Conservation (phyloP, 2,113 vertebrate genomes). For the Syngnathus scovelli region DNA sequence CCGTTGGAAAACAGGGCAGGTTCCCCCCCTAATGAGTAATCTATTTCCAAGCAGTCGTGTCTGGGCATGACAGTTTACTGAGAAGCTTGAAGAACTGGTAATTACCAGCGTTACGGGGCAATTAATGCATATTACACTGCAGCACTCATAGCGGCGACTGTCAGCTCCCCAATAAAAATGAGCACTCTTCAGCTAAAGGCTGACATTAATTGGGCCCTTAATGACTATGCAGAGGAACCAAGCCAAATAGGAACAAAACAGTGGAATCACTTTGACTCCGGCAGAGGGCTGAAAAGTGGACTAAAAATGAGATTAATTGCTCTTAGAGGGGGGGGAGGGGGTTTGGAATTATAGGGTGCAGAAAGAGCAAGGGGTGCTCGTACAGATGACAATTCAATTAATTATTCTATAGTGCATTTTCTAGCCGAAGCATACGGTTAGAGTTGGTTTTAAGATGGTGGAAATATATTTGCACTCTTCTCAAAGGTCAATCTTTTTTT, state of each 20-base stretch:
- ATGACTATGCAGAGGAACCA: constrained; percentile 99
- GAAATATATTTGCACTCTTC: too few species aligned
- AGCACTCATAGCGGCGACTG: constrained; percentile 99
- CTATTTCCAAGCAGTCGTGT: constrained; percentile 99
- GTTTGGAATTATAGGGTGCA: constrained; percentile 99
- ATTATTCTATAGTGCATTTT: constrained; percentile 73
- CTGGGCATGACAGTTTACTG: constrained; percentile 99
- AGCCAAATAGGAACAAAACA: constrained; percentile 99
- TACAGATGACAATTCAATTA: constrained; percentile 94
- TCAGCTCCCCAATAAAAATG: constrained; percentile 99
- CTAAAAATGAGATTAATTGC: constrained; percentile 99
- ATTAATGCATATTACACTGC: constrained; percentile 99
- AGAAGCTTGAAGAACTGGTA: constrained; percentile 99
- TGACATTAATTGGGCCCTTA: constrained; percentile 99
- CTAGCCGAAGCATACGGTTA: constrained; percentile 82
- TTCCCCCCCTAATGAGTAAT: constrained; percentile 99
- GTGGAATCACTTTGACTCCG: constrained; percentile 97
- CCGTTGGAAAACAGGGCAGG: constrained; percentile 98
- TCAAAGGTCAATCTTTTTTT: too few species aligned
- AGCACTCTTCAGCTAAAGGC: constrained; percentile 99
- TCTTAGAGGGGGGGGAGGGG: constrained; percentile 81
- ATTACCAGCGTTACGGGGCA: constrained; percentile 99
- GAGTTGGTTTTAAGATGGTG: neutral
- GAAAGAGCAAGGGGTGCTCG: constrained; percentile 86
- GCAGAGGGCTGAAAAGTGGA: constrained; percentile 98